Evolutionary conservation across 2,888 invertebrate genomes (phyloP).

Genomic region (Phalera bucephala): DNA sequence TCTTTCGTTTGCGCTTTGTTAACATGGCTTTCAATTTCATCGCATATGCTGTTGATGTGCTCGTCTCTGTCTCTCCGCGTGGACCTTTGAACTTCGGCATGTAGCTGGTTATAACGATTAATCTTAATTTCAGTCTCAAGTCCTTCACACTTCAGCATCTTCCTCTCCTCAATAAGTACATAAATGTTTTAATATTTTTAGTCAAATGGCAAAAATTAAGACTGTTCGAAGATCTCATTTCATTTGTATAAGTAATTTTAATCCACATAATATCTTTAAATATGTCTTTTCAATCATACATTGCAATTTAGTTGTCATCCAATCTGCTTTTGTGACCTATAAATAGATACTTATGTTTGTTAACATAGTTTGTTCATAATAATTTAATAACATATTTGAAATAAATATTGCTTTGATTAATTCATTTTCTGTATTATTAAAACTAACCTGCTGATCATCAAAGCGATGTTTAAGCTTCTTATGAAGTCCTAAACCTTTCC

Average conservation of each 20-base stretch:
- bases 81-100: too few relatives aligned
- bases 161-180: too few relatives aligned
- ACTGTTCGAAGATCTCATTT: slow-evolving; percentile 34
- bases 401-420: slow-evolving; percentile 71
- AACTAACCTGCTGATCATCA: too few relatives aligned
- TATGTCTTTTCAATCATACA: slow-evolving; percentile 10
- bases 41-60: too few relatives aligned
- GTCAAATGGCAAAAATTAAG: slow-evolving; percentile 9
- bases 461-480: slow-evolving; percentile 54
- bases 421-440: slow-evolving; percentile 9
- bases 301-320: slow-evolving; percentile 19
- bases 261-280: slow-evolving; percentile 10
- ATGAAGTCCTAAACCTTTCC: slow-evolving; percentile 45
- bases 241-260: slow-evolving; percentile 8
- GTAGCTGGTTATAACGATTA: too few relatives aligned
- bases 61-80: too few relatives aligned
- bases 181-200: slow-evolving; percentile 5
- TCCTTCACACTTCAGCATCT: too few relatives aligned
- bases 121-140: too few relatives aligned
- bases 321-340: slow-evolving; percentile 70
- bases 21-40: too few relatives aligned
- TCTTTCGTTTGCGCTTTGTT: too few relatives aligned
- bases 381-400: slow-evolving; percentile 66
- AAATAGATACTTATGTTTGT: slow-evolving; percentile 73
- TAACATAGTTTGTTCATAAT: slow-evolving; percentile 73